A percentile compares a stretch with the other conserved stretches of the same genome.
Conservation (phyloP, 2,113 vertebrate genomes). For the Capricornis sumatraensis region DNA sequence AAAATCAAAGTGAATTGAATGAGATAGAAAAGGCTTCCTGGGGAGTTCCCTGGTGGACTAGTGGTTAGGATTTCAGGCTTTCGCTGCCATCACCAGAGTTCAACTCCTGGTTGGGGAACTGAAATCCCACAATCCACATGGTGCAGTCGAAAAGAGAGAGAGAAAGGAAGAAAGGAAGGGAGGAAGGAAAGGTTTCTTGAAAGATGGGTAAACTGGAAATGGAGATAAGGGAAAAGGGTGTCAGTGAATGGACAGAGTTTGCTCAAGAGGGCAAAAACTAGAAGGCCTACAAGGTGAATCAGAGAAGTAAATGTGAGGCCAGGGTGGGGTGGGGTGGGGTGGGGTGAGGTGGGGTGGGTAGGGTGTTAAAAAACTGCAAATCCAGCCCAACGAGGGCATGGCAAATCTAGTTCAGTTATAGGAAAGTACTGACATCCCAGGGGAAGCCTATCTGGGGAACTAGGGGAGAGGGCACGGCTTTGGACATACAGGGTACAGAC, state of each 20-base stretch:
- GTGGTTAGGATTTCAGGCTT: neutral
- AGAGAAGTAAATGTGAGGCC: neutral
- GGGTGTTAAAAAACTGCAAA: neutral
- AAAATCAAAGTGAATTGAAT: neutral
- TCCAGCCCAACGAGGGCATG: neutral
- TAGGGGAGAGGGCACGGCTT: neutral
- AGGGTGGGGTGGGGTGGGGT: too few species aligned
- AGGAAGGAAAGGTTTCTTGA: neutral
- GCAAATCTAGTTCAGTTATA: conserved; percentile 4
- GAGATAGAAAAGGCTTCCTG: neutral
- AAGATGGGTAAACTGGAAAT: neutral
- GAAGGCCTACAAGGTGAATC: neutral
- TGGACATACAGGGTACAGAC: neutral
- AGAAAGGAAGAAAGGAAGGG: neutral
- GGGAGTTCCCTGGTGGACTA: neutral
- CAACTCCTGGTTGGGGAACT: neutral
- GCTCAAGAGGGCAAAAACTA: neutral
- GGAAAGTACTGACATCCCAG: neutral
- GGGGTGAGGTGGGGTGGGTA: neutral
- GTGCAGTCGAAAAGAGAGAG: neutral
- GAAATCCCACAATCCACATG: neutral
- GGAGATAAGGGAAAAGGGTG: neutral
- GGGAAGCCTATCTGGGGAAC: neutral
- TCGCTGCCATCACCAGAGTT: neutral
- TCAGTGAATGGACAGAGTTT: neutral